Base-by-base conservation (phyloP, 2,888 invertebrate genomes). In the Mimumesa dahlbomi region DNA sequence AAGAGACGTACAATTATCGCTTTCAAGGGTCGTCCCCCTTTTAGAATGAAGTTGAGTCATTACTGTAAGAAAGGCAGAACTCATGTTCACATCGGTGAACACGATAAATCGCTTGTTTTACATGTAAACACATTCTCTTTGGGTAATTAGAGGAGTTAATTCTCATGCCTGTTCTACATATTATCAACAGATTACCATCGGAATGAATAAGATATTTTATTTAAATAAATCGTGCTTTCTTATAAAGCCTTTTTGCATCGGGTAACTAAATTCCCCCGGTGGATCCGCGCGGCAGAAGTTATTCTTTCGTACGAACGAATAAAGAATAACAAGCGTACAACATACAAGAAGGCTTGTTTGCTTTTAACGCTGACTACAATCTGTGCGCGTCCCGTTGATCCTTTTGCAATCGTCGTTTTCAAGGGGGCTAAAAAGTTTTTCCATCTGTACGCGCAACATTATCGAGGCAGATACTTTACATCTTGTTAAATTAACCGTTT, bases 1-100 rank as follows among this genome's bases (percentile, higher is more conserved):
- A n/a, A 48, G 43, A 45, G 13, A 22, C n/a, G 29, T 31, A 18
- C 48, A 21, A 49, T 49, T 36, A 36, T 49, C 49, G 21, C 18
- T 34, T 40, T 58, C 46, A 67, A 56, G 56, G 34, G 46, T 52
- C 45, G 54, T 48, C 61, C 61, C 67, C 67, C 67, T 57, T n/a
- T 36, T 40, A 21, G 45, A 36, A 67, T 46, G 48, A 50, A 56
- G 49, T 50, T 61, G 61, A 45, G 25, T 67, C 70, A 52, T 66
- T 67, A 67, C 67, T 52, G n/a, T n/a, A 61, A 67, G 67, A 50
- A 61, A 70, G 56, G 59, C 61, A 67, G 45, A 67, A 56, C 67
- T 65, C 59, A 40, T 46, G 52, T 49, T 50, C 61, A 56, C 70
- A 48, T 61, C 70, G 70, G 38, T 57, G 61, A 67, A 56, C 67